A percentile compares a stretch with the other conserved stretches of the same genome.
These are phyloP conservation scores for Chloroceryle inda DNA, from an alignment of 2,797 vertebrate species.

Conservation along the genomic window DNA sequence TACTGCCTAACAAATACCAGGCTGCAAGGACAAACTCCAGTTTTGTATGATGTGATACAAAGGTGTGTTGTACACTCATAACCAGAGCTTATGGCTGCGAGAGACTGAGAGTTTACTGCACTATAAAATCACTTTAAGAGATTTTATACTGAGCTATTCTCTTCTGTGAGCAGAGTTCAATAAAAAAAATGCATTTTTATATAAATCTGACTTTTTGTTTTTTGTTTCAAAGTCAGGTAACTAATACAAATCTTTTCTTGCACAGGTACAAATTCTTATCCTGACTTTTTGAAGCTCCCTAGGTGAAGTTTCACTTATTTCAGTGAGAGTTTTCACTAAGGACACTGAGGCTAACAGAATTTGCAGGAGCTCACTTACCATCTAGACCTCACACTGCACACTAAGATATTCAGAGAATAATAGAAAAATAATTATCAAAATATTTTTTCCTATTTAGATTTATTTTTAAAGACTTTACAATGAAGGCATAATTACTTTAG, in stretches of 20 bases:
- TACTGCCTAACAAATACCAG: not conserved
- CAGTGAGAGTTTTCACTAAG: not conserved
- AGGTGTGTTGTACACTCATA: not conserved
- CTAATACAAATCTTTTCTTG: not conserved
- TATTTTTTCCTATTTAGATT: not conserved
- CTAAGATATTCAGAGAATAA: not conserved
- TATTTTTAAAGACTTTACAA: not conserved
- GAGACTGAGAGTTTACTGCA: not conserved
- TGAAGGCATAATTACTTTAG: not conserved
- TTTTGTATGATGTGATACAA: not conserved
- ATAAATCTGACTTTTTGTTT: not conserved
- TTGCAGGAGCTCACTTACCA: not conserved
- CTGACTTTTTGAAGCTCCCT: not conserved
- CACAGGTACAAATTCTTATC: not conserved
- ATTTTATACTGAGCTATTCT: constrained; percentile 26
- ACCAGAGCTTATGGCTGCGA: not conserved
- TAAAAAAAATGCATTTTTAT: constrained; percentile 24
- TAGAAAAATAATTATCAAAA: not conserved
- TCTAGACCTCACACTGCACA: not conserved
- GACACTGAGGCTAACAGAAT: not conserved
- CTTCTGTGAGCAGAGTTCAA: constrained; percentile 37
- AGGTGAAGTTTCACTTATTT: not conserved
- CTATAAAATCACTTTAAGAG: constrained; percentile 5
- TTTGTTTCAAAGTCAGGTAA: not conserved
- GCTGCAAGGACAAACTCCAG: not conserved